Evolutionary conservation across 2,113 vertebrate species (phyloP), one percentile per base, ranked within the genome.

Genomic region (Tragelaphus buxtoni): DNA sequence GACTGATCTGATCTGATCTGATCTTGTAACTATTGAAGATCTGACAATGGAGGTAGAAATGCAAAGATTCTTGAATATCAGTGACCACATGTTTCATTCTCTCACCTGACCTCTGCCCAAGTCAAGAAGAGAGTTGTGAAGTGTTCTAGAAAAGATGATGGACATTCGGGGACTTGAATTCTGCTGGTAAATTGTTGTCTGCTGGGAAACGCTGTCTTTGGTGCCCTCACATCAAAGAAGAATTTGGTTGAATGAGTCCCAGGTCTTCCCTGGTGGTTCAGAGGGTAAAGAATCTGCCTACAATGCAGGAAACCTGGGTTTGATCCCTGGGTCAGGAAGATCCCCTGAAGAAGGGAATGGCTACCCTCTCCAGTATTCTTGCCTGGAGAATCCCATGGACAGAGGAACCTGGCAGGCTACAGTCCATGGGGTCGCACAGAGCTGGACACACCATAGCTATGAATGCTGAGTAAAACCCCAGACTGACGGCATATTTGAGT

Each of bases 161-260:
- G 13, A 3, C 0, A 0, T 24, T 3, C 18, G 45, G 16, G 32
- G 11, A 8, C 20, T 12, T 13, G 17, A 14, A 32, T 35, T 49
- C 17, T 49, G 30, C 30, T 30, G 49, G 35, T 39, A 6, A n/a
- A 28, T 30, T 60, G 85, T 74, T 51, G 1, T 13, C n/a, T 69
- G 0, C n/a, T 72, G 24, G 26, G 42, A 35, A 53, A 9, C 1
- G 0, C 9, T 17, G 12, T 5, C 51, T 61, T 42, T 30, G 30
- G 17, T 12, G 18, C 58, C 7, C 26, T 86, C 12, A 0, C 1
- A 0, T 32, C 1, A 11, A 24, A 28, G 51, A 83, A 88, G 35
- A 51, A 45, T 63, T 16, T 47, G n/a, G 14, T 14, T 13, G 32
- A 55, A 3, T 9, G 51, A 30, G 8, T 77, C 53, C 47, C 22